Evolutionary conservation across 1,140 invertebrate species (phyloP), one percentile per base, ranked within the genome.

Genomic region (Drosophila persimilis): DNA sequence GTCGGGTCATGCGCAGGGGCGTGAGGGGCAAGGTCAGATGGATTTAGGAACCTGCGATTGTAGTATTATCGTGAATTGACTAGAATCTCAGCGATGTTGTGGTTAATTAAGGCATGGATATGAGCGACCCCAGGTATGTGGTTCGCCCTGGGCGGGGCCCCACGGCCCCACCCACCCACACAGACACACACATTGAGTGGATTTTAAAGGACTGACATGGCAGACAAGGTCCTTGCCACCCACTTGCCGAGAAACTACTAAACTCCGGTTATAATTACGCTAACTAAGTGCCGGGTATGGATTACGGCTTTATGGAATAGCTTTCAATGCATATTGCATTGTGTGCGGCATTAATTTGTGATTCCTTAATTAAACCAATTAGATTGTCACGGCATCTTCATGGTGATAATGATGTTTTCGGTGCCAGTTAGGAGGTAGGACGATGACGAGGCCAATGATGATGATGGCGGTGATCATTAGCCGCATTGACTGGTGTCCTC

Each of bases 311-410:
- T 52, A 66, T 52, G 54, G 73, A 29, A 67, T 67, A 9, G 73
- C 73, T 73, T 60, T 35, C 13, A 43, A 56, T 71, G 69, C 67
- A 69, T 81, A 61, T 59, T 52, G 47, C 56, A 72, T 67, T 74
- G 74, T 73, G 54, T 65, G 50, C 17, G 43, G 58, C 58, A 85
- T 85, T 86, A 86, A 85, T 86, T 86, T 77, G 76, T 77, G 81
- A 88, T 86, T 78, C 70, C 77, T 75, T 88, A 88, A 88, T 86
- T 86, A 75, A 86, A 69, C 73, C 81, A 86, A 86, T 86, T 86
- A 86, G 73, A 52, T 47, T 62, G 51, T 55, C 51, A 51, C 76
- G 72, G 50, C 56, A 60, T 56, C 41, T 35, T 47, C 52, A 31
- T 48, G 47, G 41, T 13, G 17, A 46, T 41, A 48, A 39, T 39